These are phyloP conservation scores for Cacatua alba DNA, from an alignment of 2,113 vertebrate species.

Conservation along the genomic window DNA sequence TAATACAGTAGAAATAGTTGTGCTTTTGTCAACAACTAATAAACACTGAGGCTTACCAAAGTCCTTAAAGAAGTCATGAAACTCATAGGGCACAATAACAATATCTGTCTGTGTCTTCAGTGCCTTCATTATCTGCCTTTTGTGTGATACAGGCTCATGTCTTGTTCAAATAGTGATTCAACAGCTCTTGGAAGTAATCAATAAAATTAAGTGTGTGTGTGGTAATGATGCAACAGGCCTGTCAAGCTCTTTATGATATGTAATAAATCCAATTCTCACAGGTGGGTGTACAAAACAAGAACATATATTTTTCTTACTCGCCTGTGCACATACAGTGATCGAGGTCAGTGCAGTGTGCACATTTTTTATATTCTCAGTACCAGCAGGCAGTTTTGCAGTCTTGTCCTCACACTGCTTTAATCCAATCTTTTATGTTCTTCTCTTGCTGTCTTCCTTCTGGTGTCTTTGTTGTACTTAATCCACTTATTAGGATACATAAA, in stretches of 20 bases:
- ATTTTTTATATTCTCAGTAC: not conserved
- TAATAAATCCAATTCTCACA: not conserved
- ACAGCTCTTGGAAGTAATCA: not conserved
- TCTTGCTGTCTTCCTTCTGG: not conserved
- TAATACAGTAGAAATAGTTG: not conserved
- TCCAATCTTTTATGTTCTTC: not conserved
- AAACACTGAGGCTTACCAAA: not conserved
- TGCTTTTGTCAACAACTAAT: not conserved
- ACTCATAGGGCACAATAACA: not conserved
- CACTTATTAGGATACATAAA: not conserved
- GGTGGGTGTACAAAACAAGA: not conserved
- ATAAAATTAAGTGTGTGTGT: not conserved
- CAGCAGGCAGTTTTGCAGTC: not conserved
- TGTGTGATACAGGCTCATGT: not conserved
- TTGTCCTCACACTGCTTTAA: slow-evolving; percentile 16
- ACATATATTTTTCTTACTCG: not conserved
- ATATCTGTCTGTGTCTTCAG: not conserved
- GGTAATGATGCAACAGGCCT: not conserved
- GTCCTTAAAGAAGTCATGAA: not conserved
- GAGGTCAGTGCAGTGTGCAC: not conserved
- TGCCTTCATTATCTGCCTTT: not conserved
- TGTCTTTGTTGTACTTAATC: not conserved
- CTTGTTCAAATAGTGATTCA: not conserved
- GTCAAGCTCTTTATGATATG: not conserved
- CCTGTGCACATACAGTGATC: not conserved